Evolutionary conservation across 2,888 invertebrate species (phyloP).

Genomic region (Phrixothrix hirtus): DNA sequence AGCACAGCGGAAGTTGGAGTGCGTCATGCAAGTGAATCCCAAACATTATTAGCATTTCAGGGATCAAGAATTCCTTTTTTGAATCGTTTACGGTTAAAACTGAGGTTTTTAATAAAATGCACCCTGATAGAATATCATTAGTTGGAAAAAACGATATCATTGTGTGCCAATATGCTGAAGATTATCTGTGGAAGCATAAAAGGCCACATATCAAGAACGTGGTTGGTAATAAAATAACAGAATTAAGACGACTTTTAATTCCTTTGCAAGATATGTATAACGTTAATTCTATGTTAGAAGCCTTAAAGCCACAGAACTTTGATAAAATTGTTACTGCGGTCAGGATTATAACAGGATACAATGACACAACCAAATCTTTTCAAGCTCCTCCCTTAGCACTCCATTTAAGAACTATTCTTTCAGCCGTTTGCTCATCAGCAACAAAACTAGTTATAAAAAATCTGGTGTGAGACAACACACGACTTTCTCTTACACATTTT

Average conservation of each 20-base stretch:
- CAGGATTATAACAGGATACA: constrained; percentile 31
- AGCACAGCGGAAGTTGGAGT: not conserved
- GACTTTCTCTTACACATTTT: too few relatives aligned
- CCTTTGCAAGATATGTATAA: constrained; percentile 25
- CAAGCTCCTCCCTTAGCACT: constrained; percentile 33
- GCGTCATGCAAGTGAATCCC: constrained; percentile 27
- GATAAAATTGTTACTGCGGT: constrained; percentile 12
- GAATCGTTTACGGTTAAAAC: constrained; percentile 1
- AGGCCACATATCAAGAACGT: constrained; percentile 35
- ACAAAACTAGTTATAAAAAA: too few relatives aligned
- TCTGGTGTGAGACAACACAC: too few relatives aligned
- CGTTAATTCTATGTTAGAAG: constrained; percentile 11
- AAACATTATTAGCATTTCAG: not conserved
- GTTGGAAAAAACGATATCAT: too few relatives aligned
- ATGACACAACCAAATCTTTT: constrained; percentile 28
- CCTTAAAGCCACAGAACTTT: constrained; percentile 13
- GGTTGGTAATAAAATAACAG: constrained; percentile 35
- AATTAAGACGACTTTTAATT: constrained; percentile 35
- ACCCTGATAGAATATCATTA: constrained; percentile 32
- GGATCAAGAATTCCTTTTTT: too few relatives aligned
- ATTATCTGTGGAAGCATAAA: too few relatives aligned
- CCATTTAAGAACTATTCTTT: constrained; percentile 31
- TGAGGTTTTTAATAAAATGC: too few relatives aligned
- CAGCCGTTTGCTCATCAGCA: constrained; percentile 29
- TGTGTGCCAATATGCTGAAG: too few relatives aligned